These are phyloP conservation scores for Pelvicachromis taeniatus DNA, from an alignment of 2,113 vertebrate genomes.

Conservation along the genomic window DNA sequence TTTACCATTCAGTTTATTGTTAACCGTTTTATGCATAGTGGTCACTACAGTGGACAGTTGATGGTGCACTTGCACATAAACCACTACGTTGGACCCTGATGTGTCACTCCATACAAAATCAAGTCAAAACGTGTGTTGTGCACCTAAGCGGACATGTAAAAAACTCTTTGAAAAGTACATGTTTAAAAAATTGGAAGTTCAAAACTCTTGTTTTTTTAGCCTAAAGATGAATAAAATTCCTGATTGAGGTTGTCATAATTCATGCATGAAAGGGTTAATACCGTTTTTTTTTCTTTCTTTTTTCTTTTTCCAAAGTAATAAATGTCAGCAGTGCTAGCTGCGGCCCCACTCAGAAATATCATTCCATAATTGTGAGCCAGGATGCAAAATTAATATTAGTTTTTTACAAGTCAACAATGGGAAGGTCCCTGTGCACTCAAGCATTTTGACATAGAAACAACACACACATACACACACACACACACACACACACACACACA, in stretches of 20 bases:
- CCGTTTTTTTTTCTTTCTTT: neutral
- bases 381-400: neutral
- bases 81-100: too few species aligned
- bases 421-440: neutral
- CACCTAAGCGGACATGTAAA: too few species aligned
- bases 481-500: too few species aligned
- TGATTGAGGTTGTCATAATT: too few species aligned
- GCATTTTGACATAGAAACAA: slow-evolving; percentile 11
- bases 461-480: slow-evolving; percentile 21
- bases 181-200: too few species aligned
- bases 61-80: too few species aligned
- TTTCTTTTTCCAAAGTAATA: neutral
- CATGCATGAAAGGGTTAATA: neutral
- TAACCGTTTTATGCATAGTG: neutral
- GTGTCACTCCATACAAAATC: too few species aligned
- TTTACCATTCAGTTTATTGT: neutral
- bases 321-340: neutral
- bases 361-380: neutral
- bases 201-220: too few species aligned
- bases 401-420: neutral
- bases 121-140: too few species aligned
- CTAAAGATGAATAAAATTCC: too few species aligned
- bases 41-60: too few species aligned
- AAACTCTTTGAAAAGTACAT: too few species aligned
- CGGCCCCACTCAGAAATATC: neutral